These are phyloP conservation scores for Corbicula japonica DNA, from an alignment of 2,888 invertebrate species.

Conservation along the genomic window DNA sequence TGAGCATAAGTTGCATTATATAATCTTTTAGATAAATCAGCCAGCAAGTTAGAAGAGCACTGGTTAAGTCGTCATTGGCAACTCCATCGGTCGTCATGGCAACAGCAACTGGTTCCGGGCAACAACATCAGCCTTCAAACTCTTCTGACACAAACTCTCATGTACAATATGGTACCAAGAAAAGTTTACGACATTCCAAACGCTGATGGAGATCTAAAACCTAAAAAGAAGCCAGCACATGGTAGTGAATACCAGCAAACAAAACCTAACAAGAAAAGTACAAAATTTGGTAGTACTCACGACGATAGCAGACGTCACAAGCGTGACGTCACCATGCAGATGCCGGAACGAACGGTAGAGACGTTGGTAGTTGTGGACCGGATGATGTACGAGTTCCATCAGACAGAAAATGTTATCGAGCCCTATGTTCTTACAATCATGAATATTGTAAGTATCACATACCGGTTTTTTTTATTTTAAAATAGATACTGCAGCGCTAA, in stretches of 20 bases:
- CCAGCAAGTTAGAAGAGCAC: slow-evolving; percentile 18
- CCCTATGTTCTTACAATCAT: slow-evolving; percentile 95
- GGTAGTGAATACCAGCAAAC: background rate
- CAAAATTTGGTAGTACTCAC: too few species aligned
- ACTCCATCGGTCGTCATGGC: slow-evolving; percentile 37
- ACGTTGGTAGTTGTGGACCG: slow-evolving; percentile 85
- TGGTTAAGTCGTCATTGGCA: slow-evolving; percentile 47
- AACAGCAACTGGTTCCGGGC: background rate
- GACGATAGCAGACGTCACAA: slow-evolving; percentile 37
- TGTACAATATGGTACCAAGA: slow-evolving; percentile 54
- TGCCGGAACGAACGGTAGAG: slow-evolving; percentile 82
- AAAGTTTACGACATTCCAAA: slow-evolving; percentile 58
- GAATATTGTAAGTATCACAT: slow-evolving; percentile 92
- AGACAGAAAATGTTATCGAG: slow-evolving; percentile 90
- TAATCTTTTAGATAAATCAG: slow-evolving; percentile 26
- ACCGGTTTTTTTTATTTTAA: background rate
- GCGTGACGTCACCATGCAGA: slow-evolving; percentile 71
- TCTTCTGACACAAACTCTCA: slow-evolving; percentile 20
- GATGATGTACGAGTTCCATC: slow-evolving; percentile 83
- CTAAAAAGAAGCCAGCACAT: too few species aligned
- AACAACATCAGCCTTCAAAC: background rate
- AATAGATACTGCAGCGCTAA: background rate
- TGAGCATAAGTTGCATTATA: too few species aligned
- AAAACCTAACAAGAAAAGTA: background rate
- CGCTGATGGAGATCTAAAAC: background rate